These are phyloP conservation scores for Lagorchestes hirsutus DNA, from an alignment of 2,797 vertebrate species.

Conservation along the genomic window DNA sequence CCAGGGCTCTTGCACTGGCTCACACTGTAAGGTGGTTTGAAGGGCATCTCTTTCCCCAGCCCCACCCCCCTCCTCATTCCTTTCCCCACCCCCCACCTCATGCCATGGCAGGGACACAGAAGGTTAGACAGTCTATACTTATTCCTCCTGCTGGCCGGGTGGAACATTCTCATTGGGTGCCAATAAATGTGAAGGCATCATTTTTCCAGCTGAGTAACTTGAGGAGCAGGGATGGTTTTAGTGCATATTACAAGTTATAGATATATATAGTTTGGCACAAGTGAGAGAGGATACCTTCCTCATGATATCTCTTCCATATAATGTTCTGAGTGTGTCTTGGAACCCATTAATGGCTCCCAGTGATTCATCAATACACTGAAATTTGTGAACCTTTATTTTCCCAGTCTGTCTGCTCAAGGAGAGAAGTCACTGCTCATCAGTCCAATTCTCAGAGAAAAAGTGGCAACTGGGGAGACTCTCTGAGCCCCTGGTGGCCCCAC, in stretches of 20 bases:
- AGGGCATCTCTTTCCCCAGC: neutral
- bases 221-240: neutral
- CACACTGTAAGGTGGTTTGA: neutral
- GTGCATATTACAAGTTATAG: conserved; percentile 1
- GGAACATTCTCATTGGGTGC: conserved; percentile 12
- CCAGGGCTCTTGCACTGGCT: neutral
- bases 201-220: conserved; percentile 38
- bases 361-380: conserved; percentile 37
- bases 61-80: neutral
- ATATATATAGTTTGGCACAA: conserved; percentile 37
- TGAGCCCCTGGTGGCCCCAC: neutral
- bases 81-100: neutral
- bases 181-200: neutral
- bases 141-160: conserved; percentile 3
- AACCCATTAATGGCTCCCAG: conserved; percentile 8
- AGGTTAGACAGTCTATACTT: conserved; percentile 37
- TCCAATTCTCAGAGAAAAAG: conserved; percentile 40
- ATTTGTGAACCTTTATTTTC: conserved; percentile 27
- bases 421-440: conserved; percentile 14
- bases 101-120: neutral
- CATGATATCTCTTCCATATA: conserved; percentile 24
- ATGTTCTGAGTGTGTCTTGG: conserved; percentile 23
- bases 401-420: neutral
- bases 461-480: conserved; percentile 19
- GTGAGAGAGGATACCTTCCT: neutral